Percentiles rank a stretch among this genome's conserved stretches.
Evolutionary conservation across 2,797 vertebrate species (phyloP).

Genomic region (Eulemur rubriventer): DNA sequence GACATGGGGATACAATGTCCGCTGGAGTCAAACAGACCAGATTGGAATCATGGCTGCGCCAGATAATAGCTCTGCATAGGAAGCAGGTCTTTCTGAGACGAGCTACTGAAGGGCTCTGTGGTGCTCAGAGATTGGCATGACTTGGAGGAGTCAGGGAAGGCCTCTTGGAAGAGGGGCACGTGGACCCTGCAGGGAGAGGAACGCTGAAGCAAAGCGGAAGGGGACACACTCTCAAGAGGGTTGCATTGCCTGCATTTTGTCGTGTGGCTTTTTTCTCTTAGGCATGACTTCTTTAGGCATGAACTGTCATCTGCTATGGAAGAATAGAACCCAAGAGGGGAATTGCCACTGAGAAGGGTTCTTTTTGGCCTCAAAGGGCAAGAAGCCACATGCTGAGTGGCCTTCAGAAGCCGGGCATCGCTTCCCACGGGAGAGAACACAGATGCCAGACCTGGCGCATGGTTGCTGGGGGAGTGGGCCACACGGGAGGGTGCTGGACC

Average conservation of each 20-base stretch:
- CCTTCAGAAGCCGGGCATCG: not conserved
- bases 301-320: not conserved
- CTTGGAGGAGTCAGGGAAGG: not conserved
- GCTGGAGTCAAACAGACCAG: not conserved
- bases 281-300: not conserved
- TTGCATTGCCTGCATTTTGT: not conserved
- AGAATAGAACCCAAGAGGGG: not conserved
- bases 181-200: not conserved
- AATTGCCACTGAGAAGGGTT: not conserved
- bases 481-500: not conserved
- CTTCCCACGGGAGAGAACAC: not conserved
- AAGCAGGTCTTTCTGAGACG: not conserved
- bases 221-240: accelerated
- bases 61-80: not conserved
- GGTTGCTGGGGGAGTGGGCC: accelerated
- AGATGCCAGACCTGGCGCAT: not conserved
- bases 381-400: not conserved
- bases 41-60: not conserved
- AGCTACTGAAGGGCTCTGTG: not conserved
- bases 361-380: not conserved
- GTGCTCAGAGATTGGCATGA: not conserved
- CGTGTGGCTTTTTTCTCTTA: not conserved
- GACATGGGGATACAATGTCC: not conserved
- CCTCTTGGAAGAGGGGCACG: not conserved
- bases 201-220: accelerated